phyloP scores from a whole-genome alignment of 2,888 invertebrate genomes.

The Campoplex capitator region DNA sequence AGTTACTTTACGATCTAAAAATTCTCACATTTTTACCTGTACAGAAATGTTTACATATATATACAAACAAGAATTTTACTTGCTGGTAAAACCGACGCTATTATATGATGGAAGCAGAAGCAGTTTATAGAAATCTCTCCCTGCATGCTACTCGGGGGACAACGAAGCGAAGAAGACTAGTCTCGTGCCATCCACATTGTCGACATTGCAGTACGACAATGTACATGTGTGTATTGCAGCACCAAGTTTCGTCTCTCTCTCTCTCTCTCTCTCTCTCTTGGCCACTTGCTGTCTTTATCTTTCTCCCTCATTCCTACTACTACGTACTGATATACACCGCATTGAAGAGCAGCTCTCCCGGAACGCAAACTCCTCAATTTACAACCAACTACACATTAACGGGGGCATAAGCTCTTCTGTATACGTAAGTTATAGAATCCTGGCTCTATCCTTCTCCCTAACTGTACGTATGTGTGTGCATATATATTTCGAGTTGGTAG shows the following conservation, averaged over 20 bases:
- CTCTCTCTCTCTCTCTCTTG: not conserved
- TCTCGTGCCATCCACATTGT: conserved; percentile 25
- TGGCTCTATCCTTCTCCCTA: conserved; percentile 33
- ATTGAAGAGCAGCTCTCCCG: conserved; percentile 16
- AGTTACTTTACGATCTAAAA: not conserved
- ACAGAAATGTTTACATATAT: not conserved
- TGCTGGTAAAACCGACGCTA: not conserved
- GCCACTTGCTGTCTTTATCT: not conserved
- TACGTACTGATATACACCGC: conserved; percentile 36
- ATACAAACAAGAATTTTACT: not conserved
- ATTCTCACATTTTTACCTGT: not conserved
- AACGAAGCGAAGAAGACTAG: conserved; percentile 1
- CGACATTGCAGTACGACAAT: conserved; percentile 40
- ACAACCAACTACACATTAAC: conserved; percentile 61
- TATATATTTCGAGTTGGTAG: conserved; percentile 6
- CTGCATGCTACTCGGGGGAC: not conserved
- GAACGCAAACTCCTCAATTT: conserved; percentile 63
- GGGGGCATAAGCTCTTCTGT: conserved; percentile 42
- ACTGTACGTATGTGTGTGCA: not conserved
- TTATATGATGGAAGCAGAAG: not conserved
- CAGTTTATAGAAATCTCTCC: conserved; percentile 18
- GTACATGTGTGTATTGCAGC: conserved; percentile 24
- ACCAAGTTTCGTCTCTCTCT: conserved; percentile 19
- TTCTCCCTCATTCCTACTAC: not conserved
- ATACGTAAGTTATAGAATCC: conserved; percentile 47